Evolutionary conservation across 2,113 vertebrate species (phyloP), one percentile per base, ranked within the genome.

Genomic region (Phoenicopterus ruber): DNA sequence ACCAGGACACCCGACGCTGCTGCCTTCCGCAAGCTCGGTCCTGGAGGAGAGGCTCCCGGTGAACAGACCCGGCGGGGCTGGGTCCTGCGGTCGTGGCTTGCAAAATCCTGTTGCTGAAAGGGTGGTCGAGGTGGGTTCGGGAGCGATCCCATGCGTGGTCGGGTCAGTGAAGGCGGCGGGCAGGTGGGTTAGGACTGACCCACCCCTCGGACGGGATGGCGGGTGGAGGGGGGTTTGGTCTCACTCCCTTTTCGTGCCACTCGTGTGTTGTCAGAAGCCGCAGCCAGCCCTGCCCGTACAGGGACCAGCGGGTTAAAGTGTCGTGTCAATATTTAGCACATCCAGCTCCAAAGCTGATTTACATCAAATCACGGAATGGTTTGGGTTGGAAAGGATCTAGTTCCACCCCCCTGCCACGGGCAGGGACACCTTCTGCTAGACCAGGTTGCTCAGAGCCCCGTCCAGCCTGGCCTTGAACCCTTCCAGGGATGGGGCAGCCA

Each of bases 171-270:
- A 31, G 67, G 59, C 42, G 54, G 46, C 13, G 17, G 29, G 18
- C 9, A 12, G 24, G 47, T 14, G 55, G 20, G 14, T 36, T 24
- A 16, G 61, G 61, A 52, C 8, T 0, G 3, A 62, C 17, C 47
- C 70, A 3, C 13, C 40, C 29, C 63, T 62, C 3, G 7, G 25
- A 9, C 1, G 4, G 38, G 19, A 11, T 8, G 6, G 19, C 0
- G 2, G 7, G 14, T 44, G 46, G 42, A 42, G n/a, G 54, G 25
- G 25, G 11, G 2, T 40, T 54, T 52, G 58, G 29, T 21, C 36
- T 20, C 7, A 1, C 11, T 49, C 26, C 10, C 26, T 28, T 11
- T 17, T 47, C 15, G 5, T 36, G 25, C 31, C 49, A 3, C n/a
- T 57, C 8, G 18, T 44, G 42, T 20, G 16, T 22, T 8, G 26